These are phyloP conservation scores for Pongo pygmaeus DNA, from an alignment of 2,113 vertebrate species.

Conservation along the genomic window DNA sequence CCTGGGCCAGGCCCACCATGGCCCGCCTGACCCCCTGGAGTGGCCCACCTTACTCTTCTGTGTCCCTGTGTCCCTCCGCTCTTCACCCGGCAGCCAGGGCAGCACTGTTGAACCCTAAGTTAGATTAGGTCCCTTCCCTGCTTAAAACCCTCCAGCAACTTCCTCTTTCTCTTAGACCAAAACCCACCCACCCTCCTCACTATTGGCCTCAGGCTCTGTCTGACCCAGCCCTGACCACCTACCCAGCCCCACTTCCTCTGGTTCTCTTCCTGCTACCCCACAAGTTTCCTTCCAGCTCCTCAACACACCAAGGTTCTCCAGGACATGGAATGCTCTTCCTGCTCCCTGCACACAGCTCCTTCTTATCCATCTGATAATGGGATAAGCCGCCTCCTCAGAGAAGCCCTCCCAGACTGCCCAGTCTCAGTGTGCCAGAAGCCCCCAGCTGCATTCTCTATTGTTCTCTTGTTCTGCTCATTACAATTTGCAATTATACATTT, in stretches of 20 bases:
- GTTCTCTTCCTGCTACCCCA: background rate
- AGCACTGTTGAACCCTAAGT: constrained; percentile 3
- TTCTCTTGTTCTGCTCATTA: background rate
- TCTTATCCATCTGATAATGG: background rate
- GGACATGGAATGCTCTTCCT: background rate
- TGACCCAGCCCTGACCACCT: background rate
- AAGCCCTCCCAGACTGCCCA: background rate
- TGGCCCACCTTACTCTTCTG: background rate
- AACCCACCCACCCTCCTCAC: background rate
- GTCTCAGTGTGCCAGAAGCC: background rate
- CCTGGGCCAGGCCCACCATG: background rate
- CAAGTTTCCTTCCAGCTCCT: background rate
- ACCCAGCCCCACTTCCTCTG: background rate
- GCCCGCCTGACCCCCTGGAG: background rate
- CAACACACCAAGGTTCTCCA: background rate
- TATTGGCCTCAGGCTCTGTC: background rate
- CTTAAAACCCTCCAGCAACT: background rate
- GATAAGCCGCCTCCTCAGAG: background rate
- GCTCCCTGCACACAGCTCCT: background rate
- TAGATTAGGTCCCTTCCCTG: background rate
- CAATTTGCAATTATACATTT: background rate
- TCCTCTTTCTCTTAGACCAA: background rate
- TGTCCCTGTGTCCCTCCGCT: constrained; percentile 5
- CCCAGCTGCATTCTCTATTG: background rate
- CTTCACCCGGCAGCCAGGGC: constrained; percentile 60